Evolutionary conservation across 1,140 invertebrate genomes (phyloP).

Genomic region (Euura lappo): DNA sequence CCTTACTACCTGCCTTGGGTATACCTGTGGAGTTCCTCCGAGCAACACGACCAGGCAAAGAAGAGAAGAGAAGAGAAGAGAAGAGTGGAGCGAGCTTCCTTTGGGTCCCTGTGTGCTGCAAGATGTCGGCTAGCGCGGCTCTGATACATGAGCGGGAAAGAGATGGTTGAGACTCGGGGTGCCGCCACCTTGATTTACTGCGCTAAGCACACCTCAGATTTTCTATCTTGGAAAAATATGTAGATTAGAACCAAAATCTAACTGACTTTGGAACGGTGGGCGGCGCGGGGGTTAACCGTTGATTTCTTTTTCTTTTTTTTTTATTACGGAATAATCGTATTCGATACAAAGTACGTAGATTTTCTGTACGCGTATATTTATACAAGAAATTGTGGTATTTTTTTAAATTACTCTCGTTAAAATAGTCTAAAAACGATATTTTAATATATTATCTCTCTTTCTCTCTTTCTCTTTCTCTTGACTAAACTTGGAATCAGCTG

Average conservation of each 20-base stretch:
- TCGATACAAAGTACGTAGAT: no score
- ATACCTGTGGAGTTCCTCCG: not conserved
- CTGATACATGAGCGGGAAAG: not conserved
- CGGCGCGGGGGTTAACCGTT: no score
- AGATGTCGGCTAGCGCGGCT: no score
- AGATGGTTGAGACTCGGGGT: conserved; percentile 10
- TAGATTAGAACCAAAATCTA: conserved; percentile 4
- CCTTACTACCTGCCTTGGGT: not conserved
- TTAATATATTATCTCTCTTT: no score
- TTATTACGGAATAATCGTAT: no score
- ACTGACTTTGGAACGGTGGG: not conserved
- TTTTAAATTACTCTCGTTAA: no score
- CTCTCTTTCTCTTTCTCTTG: no score
- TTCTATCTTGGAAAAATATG: conserved; percentile 10
- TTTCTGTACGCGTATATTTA: no score
- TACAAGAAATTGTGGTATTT: no score
- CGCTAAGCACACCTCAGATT: conserved; percentile 9
- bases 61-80: not conserved
- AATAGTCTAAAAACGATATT: no score
- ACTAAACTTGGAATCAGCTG: not conserved
- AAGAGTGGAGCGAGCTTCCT: not conserved
- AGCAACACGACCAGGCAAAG: not conserved
- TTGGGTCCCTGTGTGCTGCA: no score
- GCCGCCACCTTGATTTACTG: not conserved
- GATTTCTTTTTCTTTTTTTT: conserved; percentile 3